Evolutionary conservation across 1,140 invertebrate genomes (phyloP), one percentile per base, ranked within the genome.

Genomic region (Heliconius nattereri): DNA sequence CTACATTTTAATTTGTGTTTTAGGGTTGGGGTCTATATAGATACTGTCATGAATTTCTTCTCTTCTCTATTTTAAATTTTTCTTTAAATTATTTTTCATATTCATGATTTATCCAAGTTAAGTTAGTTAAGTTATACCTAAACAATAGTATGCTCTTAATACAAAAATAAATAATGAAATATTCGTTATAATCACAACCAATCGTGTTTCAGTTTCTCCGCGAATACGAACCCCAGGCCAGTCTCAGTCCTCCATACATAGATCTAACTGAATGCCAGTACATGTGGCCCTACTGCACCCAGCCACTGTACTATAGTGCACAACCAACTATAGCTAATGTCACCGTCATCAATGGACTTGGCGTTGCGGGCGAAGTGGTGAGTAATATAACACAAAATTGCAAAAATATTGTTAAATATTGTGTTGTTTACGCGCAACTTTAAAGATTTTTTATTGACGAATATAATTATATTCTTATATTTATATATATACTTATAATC

Each of bases 201-300:
- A 26, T 11, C 5, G 11, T 66, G n/a, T 66, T 66, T 26, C 88
- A 98, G 92, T 96, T 97, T 23, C 93, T 98, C 1, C 95, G 96
- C 32, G 96, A 96, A 78, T 98, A 98, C 91, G 96, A 96, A 85
- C 98, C 98, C 16, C 98, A 98, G 94, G 97, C 97, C 40, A 96
- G 94, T 75, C 91, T 96, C 19, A 95, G 96, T 83, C 96, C 96
- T 13, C 97, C 97, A 82, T 99, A 99, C 90, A 96, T 99, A 81
- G 98, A 99, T 83, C 95, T 99, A 32, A 98, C 97, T 1, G 98
- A 99, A 90, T 99, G 98, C 89, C 98, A 98, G 81, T 99, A 99
- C 90, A 99, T 99, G 98, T 99, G 98, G 98, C 98, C 99, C 1
- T 99, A 99, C 88, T 99, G 98, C 89, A 98, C 98, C 20, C 99